Evolutionary conservation across 64 coral and sea anemone species (phyloP).

Genomic region (Orbicella faveolata): DNA sequence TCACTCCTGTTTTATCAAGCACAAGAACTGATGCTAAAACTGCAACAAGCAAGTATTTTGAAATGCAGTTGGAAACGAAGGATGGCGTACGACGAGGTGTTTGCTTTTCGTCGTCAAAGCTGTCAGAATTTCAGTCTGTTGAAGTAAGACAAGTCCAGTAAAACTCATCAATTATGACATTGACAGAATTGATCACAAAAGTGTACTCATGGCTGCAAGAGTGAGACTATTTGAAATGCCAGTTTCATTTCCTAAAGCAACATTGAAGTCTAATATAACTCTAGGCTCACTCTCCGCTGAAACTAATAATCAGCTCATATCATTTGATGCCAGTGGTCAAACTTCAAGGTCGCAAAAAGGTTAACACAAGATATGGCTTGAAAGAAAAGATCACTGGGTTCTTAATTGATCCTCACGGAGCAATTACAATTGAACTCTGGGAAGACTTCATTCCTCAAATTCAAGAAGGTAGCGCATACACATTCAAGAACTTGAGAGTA

Average conservation of each 20-base stretch:
- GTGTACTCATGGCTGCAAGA: constrained; percentile 15
- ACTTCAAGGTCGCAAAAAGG: too few species aligned
- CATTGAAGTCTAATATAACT: not conserved
- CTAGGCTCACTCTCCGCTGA: too few species aligned
- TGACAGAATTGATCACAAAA: not conserved
- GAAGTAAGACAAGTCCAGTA: not conserved
- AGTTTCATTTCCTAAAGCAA: constrained; percentile 18
- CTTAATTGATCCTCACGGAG: too few species aligned
- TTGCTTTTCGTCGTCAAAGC: not conserved
- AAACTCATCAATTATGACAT: not conserved
- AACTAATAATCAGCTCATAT: too few species aligned
- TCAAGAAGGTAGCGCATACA: not conserved
- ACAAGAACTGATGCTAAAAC: not conserved
- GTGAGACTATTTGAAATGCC: constrained; percentile 16
- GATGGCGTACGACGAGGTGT: not conserved
- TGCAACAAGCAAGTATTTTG: not conserved
- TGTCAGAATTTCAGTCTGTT: not conserved
- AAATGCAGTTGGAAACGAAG: not conserved
- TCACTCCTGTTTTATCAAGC: not conserved
- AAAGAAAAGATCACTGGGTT: too few species aligned
- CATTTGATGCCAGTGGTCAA: too few species aligned
- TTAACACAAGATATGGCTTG: too few species aligned
- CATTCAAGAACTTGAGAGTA: not conserved
- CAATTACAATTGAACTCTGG: not conserved
- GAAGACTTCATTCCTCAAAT: constrained; percentile 2